Conservation (phyloP, 2,888 invertebrate species). For the Mellilla xanthometata region DNA sequence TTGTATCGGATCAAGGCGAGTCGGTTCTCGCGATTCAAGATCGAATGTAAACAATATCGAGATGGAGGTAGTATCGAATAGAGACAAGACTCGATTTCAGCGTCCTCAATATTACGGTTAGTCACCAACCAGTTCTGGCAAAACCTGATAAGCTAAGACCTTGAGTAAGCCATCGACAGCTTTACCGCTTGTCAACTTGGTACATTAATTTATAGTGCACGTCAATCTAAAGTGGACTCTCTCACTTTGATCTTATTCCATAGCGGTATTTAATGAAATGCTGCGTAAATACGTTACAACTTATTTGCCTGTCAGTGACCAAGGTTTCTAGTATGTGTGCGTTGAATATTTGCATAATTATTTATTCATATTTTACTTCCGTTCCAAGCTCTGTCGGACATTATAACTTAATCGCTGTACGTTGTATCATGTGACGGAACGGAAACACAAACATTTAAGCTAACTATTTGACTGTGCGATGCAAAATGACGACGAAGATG, state of each 20-base stretch:
- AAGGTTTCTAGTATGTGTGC: no score
- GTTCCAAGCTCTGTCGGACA: no score
- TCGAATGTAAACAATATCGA: slow-evolving; percentile 33
- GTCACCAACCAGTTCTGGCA: slow-evolving; percentile 35
- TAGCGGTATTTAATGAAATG: no score
- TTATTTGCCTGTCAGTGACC: no score
- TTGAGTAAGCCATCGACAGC: slow-evolving; percentile 21
- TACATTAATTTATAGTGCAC: slow-evolving; percentile 16
- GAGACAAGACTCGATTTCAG: slow-evolving; percentile 31
- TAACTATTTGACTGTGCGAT: no score
- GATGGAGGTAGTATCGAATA: slow-evolving; percentile 16
- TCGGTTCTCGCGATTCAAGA: slow-evolving; percentile 15
- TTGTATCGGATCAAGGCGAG: slow-evolving; percentile 19
- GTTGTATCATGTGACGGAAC: no score
- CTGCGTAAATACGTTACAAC: no score
- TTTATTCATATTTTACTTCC: no score
- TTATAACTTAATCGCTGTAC: no score
- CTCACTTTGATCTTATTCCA: background rate
- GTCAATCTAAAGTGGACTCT: slow-evolving; percentile 9
- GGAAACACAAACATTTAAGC: no score
- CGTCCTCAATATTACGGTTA: slow-evolving; percentile 39
- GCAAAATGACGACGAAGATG: no score
- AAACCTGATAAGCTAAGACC: slow-evolving; percentile 20
- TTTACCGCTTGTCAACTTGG: slow-evolving; percentile 25
- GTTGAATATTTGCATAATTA: no score